A percentile compares a stretch with the other conserved stretches of the same genome.
phyloP scores from a whole-genome alignment of 2,797 vertebrate genomes.

The Sandelia bainsii region DNA sequence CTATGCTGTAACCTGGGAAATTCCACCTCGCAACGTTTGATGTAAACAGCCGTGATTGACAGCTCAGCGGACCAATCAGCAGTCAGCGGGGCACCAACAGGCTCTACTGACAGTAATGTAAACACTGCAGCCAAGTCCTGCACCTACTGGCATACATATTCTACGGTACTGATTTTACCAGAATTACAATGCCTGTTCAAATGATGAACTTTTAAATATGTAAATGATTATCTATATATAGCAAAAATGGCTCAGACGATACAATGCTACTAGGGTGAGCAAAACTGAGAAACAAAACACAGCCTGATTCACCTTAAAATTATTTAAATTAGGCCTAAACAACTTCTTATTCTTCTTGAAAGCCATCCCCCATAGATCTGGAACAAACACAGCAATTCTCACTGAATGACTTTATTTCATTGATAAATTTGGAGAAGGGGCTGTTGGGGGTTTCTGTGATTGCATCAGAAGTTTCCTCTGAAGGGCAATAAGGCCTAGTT shows the following conservation, averaged over 20 bases:
- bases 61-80: slow-evolving; percentile 67
- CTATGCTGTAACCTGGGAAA: slow-evolving; percentile 87
- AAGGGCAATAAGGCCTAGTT: slow-evolving; percentile 18
- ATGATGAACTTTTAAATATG: not conserved
- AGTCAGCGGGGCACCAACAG: slow-evolving; percentile 1
- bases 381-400: slow-evolving; percentile 35
- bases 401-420: slow-evolving; percentile 57
- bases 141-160: not conserved
- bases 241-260: not conserved
- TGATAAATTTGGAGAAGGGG: slow-evolving; percentile 68
- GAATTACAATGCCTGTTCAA: not conserved
- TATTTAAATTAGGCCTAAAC: not conserved
- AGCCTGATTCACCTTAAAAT: not conserved
- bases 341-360: not conserved
- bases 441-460: slow-evolving; percentile 71
- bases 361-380: not conserved
- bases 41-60: slow-evolving; percentile 85
- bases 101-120: slow-evolving; percentile 60
- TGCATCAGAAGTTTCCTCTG: slow-evolving; percentile 70
- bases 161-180: not conserved
- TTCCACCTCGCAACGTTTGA: slow-evolving; percentile 85
- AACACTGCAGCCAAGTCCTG: slow-evolving; percentile 55
- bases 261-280: not conserved
- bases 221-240: not conserved
- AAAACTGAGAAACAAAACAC: not conserved